Evolutionary conservation across 2,113 vertebrate species (phyloP), one percentile per base, ranked within the genome.

Genomic region (Acrocephalus arundinaceus): DNA sequence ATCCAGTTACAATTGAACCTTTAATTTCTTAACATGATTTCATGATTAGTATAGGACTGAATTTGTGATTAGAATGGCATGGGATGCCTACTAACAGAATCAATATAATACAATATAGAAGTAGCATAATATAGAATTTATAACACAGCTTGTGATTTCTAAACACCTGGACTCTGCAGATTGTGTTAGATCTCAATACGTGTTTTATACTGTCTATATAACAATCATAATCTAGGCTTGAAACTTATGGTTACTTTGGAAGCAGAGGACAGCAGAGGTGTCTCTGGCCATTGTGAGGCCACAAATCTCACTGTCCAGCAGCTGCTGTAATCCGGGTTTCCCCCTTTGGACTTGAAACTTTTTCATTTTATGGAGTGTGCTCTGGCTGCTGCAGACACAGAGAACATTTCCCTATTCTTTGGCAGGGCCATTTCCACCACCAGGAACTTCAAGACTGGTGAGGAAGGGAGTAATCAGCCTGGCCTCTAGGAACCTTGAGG

Each of bases 341-440:
- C 7, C 13, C 17, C 3, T 33, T 14, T 23, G 8, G 46, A 39
- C 13, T 51, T 48, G 7, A 22, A 59, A 51, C 3, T 12, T 3
- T 18, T 35, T 41, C 37, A 43, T 70, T 65, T 85, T 27, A 49
- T 0, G 2, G 12, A 22, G 10, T 31, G 18, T 46, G 6, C 16
- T 61, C 24, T 78, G 41, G 8, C 9, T 74, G 30, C 27, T 39
- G 30, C 62, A 58, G 19, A 65, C 19, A 65, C 6, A 28, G 61
- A 45, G 15, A 43, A 30, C 1, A 4, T 3, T 81, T 48, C 11
- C 3, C 24, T 41, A 16, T 8, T 33, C 51, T 77, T 11, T 39
- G 15, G 17, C 0, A 8, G 8, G 11, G 8, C 23, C 54, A 22
- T n/a, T 46, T 24, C 2, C 1, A 52, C 1, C 9, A 22, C 2